phyloP scores from a whole-genome alignment of 2,888 invertebrate genomes.

The Agrilus biguttatus region DNA sequence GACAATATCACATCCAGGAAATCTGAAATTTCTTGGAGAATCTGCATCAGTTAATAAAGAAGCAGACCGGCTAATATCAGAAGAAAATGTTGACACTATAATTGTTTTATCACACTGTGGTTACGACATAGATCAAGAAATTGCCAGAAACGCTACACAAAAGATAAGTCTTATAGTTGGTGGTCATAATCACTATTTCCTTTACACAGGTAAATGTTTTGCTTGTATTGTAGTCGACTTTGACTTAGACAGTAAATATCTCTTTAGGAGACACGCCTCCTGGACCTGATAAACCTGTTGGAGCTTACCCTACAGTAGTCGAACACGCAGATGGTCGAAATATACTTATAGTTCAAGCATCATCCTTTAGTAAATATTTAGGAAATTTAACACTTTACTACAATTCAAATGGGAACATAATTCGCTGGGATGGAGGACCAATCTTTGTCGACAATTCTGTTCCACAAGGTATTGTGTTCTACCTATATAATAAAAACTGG shows the following conservation, averaged over 20 bases:
- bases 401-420: too few species aligned
- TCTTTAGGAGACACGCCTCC: not conserved
- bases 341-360: too few species aligned
- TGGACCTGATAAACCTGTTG: not conserved
- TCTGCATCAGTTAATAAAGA: slow-evolving; percentile 50
- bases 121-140: slow-evolving; percentile 46
- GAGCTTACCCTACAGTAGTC: not conserved
- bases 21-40: slow-evolving; percentile 56
- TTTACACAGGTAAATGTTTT: slow-evolving; percentile 40
- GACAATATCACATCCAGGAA: slow-evolving; percentile 51
- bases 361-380: too few species aligned
- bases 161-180: slow-evolving; percentile 75
- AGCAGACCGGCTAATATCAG: slow-evolving; percentile 42
- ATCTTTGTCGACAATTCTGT: too few species aligned
- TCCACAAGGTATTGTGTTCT: too few species aligned
- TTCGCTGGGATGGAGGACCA: too few species aligned
- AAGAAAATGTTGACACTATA: slow-evolving; percentile 57
- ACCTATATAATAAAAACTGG: too few species aligned
- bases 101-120: slow-evolving; percentile 77
- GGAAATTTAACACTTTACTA: too few species aligned
- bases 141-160: slow-evolving; percentile 49
- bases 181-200: slow-evolving; percentile 67
- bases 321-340: too few species aligned
- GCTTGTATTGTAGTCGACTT: not conserved
- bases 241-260: not conserved